Evolutionary conservation across 1,140 invertebrate species (phyloP).

Genomic region (Drepana arcuata): DNA sequence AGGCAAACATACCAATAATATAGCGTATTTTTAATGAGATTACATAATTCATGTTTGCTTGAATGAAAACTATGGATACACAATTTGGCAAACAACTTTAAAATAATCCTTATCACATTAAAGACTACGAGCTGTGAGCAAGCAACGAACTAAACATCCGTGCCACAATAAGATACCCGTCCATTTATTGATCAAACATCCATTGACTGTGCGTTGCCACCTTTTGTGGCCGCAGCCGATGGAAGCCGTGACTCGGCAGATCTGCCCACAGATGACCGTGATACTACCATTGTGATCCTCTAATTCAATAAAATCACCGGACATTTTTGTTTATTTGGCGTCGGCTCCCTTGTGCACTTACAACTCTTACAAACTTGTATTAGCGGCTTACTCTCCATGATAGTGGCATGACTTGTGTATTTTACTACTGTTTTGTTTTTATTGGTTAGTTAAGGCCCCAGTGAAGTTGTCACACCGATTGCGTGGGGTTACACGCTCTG

Average conservation of each 20-base stretch:
- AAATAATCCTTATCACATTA: no score
- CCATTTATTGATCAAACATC: conserved; percentile 62
- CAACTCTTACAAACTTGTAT: no score
- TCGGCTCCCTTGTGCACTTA: conserved; percentile 44
- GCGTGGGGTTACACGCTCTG: conserved; percentile 5
- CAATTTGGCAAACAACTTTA: no score
- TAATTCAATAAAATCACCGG: conserved; percentile 69
- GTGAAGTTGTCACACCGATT: conserved; percentile 13
- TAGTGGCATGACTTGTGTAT: conserved; percentile 30
- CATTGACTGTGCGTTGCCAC: conserved; percentile 64
- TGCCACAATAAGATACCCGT: conserved; percentile 22
- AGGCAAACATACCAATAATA: no score
- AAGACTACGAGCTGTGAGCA: no score
- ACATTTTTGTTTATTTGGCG: conserved; percentile 69
- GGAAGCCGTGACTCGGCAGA: conserved; percentile 57
- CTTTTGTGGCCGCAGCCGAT: conserved; percentile 45
- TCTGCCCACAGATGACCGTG: conserved; percentile 21
- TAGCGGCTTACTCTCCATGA: conserved; percentile 45
- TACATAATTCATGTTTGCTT: no score
- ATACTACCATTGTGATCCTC: conserved; percentile 55
- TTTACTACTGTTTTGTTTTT: conserved; percentile 48
- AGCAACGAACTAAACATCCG: no score
- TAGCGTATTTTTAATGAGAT: no score
- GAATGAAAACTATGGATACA: no score
- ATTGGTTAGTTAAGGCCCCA: conserved; percentile 18